Conservation (phyloP, 2,113 vertebrate genomes). For the Catagonus wagneri region DNA sequence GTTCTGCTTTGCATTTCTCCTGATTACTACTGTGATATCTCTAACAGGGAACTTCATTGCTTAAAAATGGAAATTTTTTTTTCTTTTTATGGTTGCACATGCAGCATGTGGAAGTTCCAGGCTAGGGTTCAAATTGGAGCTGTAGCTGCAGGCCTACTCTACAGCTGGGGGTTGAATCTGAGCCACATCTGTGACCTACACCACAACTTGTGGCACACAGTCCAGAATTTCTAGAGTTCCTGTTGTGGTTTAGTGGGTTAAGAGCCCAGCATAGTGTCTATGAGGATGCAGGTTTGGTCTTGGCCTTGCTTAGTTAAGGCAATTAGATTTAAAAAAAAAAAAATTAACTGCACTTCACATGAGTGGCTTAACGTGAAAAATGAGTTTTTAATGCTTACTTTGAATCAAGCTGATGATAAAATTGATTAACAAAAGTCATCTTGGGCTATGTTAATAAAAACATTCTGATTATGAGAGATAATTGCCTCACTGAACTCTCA, state of each 20-base stretch:
- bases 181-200: too few species aligned
- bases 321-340: background rate
- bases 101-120: too few species aligned
- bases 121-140: too few species aligned
- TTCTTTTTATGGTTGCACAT: background rate
- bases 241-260: too few species aligned
- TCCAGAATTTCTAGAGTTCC: too few species aligned
- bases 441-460: slow-evolving; percentile 10
- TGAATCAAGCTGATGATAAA: background rate
- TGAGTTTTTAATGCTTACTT: slow-evolving; percentile 30
- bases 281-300: background rate
- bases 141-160: too few species aligned
- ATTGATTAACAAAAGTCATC: background rate
- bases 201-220: too few species aligned
- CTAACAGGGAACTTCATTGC: background rate
- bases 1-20: slow-evolving; percentile 27
- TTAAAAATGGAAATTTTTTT: background rate
- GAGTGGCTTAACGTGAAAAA: background rate
- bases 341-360: background rate
- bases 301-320: too few species aligned
- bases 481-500: background rate
- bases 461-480: background rate
- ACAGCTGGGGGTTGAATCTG: too few species aligned
- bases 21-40: background rate
- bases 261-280: too few species aligned